A percentile compares a stretch with the other conserved stretches of the same genome.
Evolutionary conservation across 2,888 invertebrate genomes (phyloP).

Genomic region (Caenorhabditis sp.): DNA sequence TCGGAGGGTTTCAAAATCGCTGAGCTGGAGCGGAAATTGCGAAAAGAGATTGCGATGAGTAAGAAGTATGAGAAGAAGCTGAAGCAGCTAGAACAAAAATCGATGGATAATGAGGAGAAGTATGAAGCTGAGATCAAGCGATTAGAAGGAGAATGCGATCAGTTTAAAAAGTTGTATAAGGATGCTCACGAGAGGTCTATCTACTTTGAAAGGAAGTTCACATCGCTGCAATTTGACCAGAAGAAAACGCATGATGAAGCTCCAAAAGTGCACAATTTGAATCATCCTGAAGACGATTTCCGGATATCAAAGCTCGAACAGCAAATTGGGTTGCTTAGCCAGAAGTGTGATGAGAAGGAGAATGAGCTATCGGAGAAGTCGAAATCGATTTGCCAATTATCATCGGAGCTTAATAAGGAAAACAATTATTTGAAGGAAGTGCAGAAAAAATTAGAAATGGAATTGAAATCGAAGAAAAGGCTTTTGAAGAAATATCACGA

Average conservation of each 20-base stretch:
- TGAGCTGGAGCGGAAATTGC: slow-evolving; percentile 33
- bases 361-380: slow-evolving; percentile 28
- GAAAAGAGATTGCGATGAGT: slow-evolving; percentile 31
- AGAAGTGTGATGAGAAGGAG: slow-evolving; percentile 27
- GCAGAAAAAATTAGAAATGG: slow-evolving; percentile 18
- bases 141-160: slow-evolving; percentile 27
- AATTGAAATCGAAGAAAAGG: slow-evolving; percentile 11
- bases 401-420: background rate
- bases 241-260: slow-evolving; percentile 20
- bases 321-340: background rate
- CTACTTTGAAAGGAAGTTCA: slow-evolving; percentile 37
- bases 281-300: slow-evolving; percentile 16
- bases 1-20: slow-evolving; percentile 34
- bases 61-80: slow-evolving; percentile 28
- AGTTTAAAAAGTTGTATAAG: slow-evolving; percentile 38
- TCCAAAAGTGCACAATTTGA: background rate
- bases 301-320: slow-evolving; percentile 18
- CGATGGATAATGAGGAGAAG: slow-evolving; percentile 5
- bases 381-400: background rate
- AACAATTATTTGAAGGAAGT: slow-evolving; percentile 8
- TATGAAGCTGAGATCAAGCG: slow-evolving; percentile 17
- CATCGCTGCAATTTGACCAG: slow-evolving; percentile 35
- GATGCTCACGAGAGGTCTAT: slow-evolving; percentile 33
- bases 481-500: slow-evolving; percentile 10
- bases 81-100: slow-evolving; percentile 20